Conservation (phyloP, 2,888 invertebrate genomes). For the Bellardia pandia region DNA sequence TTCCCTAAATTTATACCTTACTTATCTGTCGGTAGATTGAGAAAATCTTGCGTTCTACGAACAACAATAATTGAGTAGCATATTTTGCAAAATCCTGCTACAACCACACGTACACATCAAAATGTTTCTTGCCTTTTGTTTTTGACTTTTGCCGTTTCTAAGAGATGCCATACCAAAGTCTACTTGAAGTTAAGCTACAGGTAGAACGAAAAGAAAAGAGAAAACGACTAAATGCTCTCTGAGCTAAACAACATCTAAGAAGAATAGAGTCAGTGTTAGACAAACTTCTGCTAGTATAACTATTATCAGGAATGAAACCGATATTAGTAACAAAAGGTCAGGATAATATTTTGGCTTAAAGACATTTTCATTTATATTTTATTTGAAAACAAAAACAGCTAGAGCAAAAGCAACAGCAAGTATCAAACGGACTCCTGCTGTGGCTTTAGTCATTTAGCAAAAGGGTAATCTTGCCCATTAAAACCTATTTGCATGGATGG, state of each 20-base stretch:
- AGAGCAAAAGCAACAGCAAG: slow-evolving; percentile 33
- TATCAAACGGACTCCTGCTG: slow-evolving; percentile 28
- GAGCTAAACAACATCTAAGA: neutral
- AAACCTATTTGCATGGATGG: slow-evolving; percentile 81
- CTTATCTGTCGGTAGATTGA: slow-evolving; percentile 56
- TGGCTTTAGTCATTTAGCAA: slow-evolving; percentile 63
- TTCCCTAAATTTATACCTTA: neutral
- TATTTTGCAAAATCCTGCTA: slow-evolving; percentile 56
- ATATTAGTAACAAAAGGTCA: slow-evolving; percentile 65
- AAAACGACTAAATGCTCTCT: slow-evolving; percentile 8
- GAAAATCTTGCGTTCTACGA: neutral
- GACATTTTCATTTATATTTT: slow-evolving; percentile 80
- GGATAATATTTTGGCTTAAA: slow-evolving; percentile 82
- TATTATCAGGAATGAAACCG: slow-evolving; percentile 64
- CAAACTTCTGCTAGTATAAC: slow-evolving; percentile 2
- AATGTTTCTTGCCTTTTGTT: slow-evolving; percentile 70
- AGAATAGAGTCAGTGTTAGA: slow-evolving; percentile 10
- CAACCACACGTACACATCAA: slow-evolving; percentile 33
- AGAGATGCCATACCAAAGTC: slow-evolving; percentile 49
- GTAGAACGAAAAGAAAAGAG: slow-evolving; percentile 8
- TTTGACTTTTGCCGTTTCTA: slow-evolving; percentile 79
- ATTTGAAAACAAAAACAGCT: slow-evolving; percentile 78
- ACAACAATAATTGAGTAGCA: slow-evolving; percentile 45
- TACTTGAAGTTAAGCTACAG: slow-evolving; percentile 46
- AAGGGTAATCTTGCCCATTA: slow-evolving; percentile 81